A percentile compares a stretch with the other conserved stretches of the same genome.
phyloP scores from a whole-genome alignment of 2,888 invertebrate genomes.

The Cecidostiba fungosa region DNA sequence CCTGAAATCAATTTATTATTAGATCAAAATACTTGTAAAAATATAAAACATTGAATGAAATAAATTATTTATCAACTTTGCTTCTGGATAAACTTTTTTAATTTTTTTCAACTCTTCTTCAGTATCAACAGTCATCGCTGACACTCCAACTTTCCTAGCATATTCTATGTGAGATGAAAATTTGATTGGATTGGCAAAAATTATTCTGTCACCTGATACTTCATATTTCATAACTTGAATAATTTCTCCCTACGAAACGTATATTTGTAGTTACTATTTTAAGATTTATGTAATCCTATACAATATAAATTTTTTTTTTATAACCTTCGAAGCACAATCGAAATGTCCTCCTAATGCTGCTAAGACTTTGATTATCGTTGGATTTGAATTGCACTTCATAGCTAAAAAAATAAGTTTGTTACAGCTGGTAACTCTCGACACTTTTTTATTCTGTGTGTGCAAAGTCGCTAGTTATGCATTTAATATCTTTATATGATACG shows the following conservation, averaged over 20 bases:
- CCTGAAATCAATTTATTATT: conserved; percentile 62
- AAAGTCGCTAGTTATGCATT: too few relatives aligned
- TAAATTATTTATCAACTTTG: conserved; percentile 75
- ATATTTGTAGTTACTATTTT: not conserved
- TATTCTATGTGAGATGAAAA: conserved; percentile 81
- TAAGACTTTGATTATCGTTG: conserved; percentile 78
- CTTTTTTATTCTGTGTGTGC: not conserved
- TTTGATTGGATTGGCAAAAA: conserved; percentile 84
- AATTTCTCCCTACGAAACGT: conserved; percentile 81
- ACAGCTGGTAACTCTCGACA: not conserved
- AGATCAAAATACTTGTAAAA: too few relatives aligned
- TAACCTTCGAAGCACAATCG: conserved; percentile 84
- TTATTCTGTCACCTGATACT: conserved; percentile 81
- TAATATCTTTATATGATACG: too few relatives aligned
- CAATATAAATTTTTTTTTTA: not conserved
- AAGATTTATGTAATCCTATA: not conserved
- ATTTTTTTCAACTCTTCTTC: conserved; percentile 83
- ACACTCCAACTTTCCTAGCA: conserved; percentile 81
- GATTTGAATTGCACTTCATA: conserved; percentile 84
- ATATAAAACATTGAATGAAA: not conserved
- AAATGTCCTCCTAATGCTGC: conserved; percentile 83
- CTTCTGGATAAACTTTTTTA: conserved; percentile 81
- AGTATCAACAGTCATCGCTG: conserved; percentile 83
- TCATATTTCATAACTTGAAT: conserved; percentile 81
- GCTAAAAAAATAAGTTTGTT: conserved; percentile 77